Base-by-base conservation (phyloP, 2,888 invertebrate species). In the Mimumesa dahlbomi region DNA sequence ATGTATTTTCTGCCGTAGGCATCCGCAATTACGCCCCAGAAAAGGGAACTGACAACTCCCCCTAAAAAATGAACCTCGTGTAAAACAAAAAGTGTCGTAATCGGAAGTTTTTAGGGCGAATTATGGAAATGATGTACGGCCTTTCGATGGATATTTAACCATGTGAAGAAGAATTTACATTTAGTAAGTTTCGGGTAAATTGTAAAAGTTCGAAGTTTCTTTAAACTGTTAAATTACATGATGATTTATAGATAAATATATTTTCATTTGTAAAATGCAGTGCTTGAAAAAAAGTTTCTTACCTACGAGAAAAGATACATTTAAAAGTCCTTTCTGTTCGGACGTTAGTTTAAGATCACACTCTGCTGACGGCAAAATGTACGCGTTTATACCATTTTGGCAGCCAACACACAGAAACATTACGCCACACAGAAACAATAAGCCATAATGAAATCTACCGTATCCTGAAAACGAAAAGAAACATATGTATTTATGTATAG, bases 1-100 rank as follows among this genome's bases (percentile, higher is more conserved):
- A 92, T 90, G 53, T 91, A 91, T 48, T 93, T 91, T 1, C 96
- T 91, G 0, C 96, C 96, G 64, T 92, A 86, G 48, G 93, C 93
- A 88, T 97, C 96, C 0, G 95, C 95, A 70, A 95, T 87, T 73
- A 94, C 92, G 40, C 96, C 96, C 95, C 96, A 95, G 56, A 95
- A 89, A 89, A 94, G 94, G 0, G 95, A 94, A 53, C 95, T 95
- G 19, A 94, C 79, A 22, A 94, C 93, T 31, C 94, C 93, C 74
- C 94, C 93, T 93, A 81, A 11, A 87, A 67, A 59, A 9, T 7
- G 14, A 25, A 16, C n/a, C n/a, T n/a, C n/a, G n/a, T n/a, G n/a
- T n/a, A n/a, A n/a, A n/a, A n/a, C n/a, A n/a, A n/a, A n/a, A n/a
- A n/a, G n/a, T n/a, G n/a, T n/a, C n/a, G n/a, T n/a, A n/a, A n/a